A percentile compares a stretch with the other conserved stretches of the same genome.
These are phyloP conservation scores for Sebastes melanostomus DNA, from an alignment of 2,797 vertebrate species.

Conservation along the genomic window DNA sequence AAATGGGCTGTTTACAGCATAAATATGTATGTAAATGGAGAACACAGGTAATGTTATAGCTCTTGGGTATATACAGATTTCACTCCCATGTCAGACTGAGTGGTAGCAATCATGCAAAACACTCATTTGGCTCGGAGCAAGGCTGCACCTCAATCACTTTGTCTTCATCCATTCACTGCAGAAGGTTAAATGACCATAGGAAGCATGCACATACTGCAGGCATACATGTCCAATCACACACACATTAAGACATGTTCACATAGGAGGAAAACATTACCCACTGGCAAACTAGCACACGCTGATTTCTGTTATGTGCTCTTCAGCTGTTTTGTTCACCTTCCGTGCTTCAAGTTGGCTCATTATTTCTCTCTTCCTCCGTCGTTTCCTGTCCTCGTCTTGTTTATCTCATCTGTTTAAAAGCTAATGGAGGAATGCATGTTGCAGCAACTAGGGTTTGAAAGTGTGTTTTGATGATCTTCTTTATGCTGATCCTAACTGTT, in stretches of 20 bases:
- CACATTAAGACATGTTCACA: not conserved
- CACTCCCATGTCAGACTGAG: constrained; percentile 45
- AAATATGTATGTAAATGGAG: constrained; percentile 61
- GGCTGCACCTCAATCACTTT: constrained; percentile 46
- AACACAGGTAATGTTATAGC: constrained; percentile 58
- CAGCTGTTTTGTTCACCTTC: constrained; percentile 35
- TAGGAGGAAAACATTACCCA: not conserved
- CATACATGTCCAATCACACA: not conserved
- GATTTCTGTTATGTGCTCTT: constrained; percentile 11
- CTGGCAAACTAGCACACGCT: not conserved
- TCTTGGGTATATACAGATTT: constrained; percentile 41
- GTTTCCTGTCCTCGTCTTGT: constrained; percentile 39
- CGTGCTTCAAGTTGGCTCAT: constrained; percentile 40
- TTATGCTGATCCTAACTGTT: constrained; percentile 35
- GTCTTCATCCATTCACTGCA: constrained; percentile 47
- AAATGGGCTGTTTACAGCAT: constrained; percentile 27
- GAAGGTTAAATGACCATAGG: constrained; percentile 35
- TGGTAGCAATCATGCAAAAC: constrained; percentile 66
- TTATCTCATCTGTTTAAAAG: constrained; percentile 27
- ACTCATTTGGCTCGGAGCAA: constrained; percentile 46
- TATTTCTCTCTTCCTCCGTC: constrained; percentile 31
- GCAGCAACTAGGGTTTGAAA: not conserved
- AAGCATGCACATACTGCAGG: not conserved
- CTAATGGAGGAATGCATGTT: constrained; percentile 37
- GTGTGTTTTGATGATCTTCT: constrained; percentile 38